Base-by-base conservation (phyloP, 2,888 invertebrate genomes). In the Diabrotica balteata region DNA sequence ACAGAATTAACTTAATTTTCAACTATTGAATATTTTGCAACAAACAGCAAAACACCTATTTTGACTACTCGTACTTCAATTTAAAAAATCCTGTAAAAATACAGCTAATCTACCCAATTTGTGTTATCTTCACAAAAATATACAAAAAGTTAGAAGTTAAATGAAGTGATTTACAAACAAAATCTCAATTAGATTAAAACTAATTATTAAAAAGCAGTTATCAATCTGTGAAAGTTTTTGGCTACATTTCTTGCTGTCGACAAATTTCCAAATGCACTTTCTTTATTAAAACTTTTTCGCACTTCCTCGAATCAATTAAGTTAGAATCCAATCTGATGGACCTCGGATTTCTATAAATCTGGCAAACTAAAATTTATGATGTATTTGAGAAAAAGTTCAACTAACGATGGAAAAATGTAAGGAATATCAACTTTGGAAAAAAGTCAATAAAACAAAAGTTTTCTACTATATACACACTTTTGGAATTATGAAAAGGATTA, bases 261-360 rank as follows among this genome's bases (percentile, higher is more conserved):
- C n/a, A 49, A 60, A 58, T 50, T 57, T 57, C 57, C 43, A 58
- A 59, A 52, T 67, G 61, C 67, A 67, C 54, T 67, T 67, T 59
- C 59, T 67, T 59, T 59, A 67, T 67, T 67, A 59, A 63, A 67
- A 67, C 55, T 57, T 55, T 63, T 63, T 59, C 63, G 10, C 50
- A 59, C 59, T 59, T 63, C 45, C 50, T 32, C 50, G 45, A 32
- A 44, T 63, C 59, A 63, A 55, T 67, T 52, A 59, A 63, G 59
- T 59, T 63, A 63, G 49, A 63, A 63, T 54, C 51, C 59, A 63
- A 59, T 59, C 59, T 47, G 59, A 54, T 63, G 59, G 55, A 49
- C 47, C 61, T 49, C 17, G 50, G 42, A 53, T 52, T 67, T 63
- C 59, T 50, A 63, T 59, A 54, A 59, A 59, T 67, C 63, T 59